Evolutionary conservation across 1,140 invertebrate genomes (phyloP), one percentile per base, ranked within the genome.

Genomic region (Heliconius himera): DNA sequence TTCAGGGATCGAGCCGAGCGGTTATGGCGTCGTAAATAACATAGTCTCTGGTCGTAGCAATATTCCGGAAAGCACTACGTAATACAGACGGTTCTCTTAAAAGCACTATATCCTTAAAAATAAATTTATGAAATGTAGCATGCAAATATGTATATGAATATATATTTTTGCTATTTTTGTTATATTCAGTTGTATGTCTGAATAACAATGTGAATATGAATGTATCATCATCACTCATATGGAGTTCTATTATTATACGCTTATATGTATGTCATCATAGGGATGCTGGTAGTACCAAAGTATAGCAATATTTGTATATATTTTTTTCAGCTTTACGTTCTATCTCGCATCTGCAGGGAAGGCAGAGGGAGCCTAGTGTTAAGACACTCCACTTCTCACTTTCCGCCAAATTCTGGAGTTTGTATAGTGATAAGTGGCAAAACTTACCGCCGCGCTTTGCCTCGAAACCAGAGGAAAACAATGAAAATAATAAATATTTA

Each of bases 11-110:
- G 87, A 87, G 82, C 85, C 80, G 88, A 83, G 83, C 85, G 87
- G 41, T 90, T 92, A 91, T 90, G 85, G 89, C 82, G 77, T 91
- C 87, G 83, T 93, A 93, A 93, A 94, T 94, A 91, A 90, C 82
- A 82, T 79, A 84, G 83, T 82, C 75, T 83, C 78, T 78, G 79
- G 83, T 79, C 76, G 41, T 73, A 71, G 75, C 82, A 90, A 92
- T 89, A 90, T 89, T 81, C 80, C 81, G 74, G 82, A 88, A 90
- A 90, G 87, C 81, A 85, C 73, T 78, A 80, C 81, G 75, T 82
- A 86, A 89, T 86, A 89, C 82, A 85, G 86, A 81, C 83, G 79
- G 86, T 87, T 89, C 78, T 84, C 74, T 80, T 83, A 78, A 80
- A 76, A 76, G 76, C 79, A 80, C 71, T 74, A 81, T 41, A 36